Evolutionary conservation across 2,888 invertebrate genomes (phyloP).

Genomic region (Kuschelorhynchus macadamiae): DNA sequence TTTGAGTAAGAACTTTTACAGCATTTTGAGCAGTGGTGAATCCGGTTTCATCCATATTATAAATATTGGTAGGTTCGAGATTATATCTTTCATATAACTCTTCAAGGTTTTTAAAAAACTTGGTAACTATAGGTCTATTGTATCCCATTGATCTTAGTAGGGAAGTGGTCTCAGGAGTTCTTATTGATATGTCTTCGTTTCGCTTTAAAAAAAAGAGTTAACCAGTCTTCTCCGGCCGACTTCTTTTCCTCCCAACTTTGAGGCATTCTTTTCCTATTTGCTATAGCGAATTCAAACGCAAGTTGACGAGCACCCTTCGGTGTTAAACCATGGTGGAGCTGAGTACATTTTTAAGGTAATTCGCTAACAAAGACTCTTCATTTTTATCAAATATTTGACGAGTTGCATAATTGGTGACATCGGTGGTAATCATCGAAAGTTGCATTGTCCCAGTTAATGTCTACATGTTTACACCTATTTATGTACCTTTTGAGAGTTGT

Average conservation of each 20-base stretch:
- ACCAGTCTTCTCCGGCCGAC: slow-evolving; percentile 16
- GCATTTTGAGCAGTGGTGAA: slow-evolving; percentile 18
- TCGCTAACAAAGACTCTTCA: slow-evolving; percentile 24
- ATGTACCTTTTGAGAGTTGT: slow-evolving; percentile 1
- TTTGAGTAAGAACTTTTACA: slow-evolving; percentile 23
- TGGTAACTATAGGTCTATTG: slow-evolving; percentile 10
- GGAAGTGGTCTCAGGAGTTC: slow-evolving; percentile 8
- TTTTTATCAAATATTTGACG: slow-evolving; percentile 6
- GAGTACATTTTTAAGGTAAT: slow-evolving; percentile 25
- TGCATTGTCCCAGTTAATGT: slow-evolving; percentile 17
- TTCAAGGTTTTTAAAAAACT: slow-evolving; percentile 11
- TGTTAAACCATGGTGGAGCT: slow-evolving; percentile 16
- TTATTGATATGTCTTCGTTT: slow-evolving; percentile 13
- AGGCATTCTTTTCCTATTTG: slow-evolving; percentile 18
- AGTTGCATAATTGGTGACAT: slow-evolving; percentile 9
- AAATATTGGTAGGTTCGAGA: slow-evolving; percentile 9
- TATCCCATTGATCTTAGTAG: slow-evolving; percentile 4
- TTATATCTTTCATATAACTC: slow-evolving; percentile 19
- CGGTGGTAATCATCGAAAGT: slow-evolving; percentile 14
- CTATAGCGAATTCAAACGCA: slow-evolving; percentile 17
- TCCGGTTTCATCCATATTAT: slow-evolving; percentile 12
- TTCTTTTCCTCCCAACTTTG: slow-evolving; percentile 16
- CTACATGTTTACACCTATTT: slow-evolving; percentile 16
- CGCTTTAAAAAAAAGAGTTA: slow-evolving; percentile 9
- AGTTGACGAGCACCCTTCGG: slow-evolving; percentile 9